These are phyloP conservation scores for Crocuta crocuta DNA, from an alignment of 2,113 vertebrate species.

Conservation along the genomic window DNA sequence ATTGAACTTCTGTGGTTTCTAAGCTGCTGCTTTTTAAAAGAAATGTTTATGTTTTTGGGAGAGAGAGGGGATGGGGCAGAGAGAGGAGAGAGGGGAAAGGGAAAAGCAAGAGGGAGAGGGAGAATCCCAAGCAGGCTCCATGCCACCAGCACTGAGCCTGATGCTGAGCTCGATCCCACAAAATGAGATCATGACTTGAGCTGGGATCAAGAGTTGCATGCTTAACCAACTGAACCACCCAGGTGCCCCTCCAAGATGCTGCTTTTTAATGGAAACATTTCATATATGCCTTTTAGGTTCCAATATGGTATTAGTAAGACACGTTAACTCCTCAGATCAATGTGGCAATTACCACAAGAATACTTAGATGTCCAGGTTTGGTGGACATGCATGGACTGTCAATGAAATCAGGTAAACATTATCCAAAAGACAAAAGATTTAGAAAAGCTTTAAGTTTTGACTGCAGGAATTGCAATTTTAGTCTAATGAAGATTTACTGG, in stretches of 20 bases:
- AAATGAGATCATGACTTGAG: no score
- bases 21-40: background rate
- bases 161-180: no score
- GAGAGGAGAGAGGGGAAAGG: no score
- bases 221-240: no score
- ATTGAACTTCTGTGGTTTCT: slow-evolving; percentile 5
- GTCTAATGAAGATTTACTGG: slow-evolving; percentile 7
- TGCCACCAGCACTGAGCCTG: no score
- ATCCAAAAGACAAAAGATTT: background rate
- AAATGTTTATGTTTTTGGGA: no score
- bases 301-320: background rate
- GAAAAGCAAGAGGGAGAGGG: no score
- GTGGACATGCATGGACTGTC: background rate
- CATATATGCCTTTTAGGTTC: background rate
- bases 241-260: background rate
- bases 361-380: background rate
- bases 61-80: no score
- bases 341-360: background rate
- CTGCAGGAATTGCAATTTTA: background rate
- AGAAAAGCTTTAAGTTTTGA: slow-evolving; percentile 17
- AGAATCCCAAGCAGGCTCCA: no score
- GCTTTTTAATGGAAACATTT: slow-evolving; percentile 31
- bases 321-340: background rate
- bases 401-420: slow-evolving; percentile 5
- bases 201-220: no score